These are phyloP conservation scores for Psylliodes chrysocephalus DNA, from an alignment of 2,888 invertebrate species.

Conservation along the genomic window DNA sequence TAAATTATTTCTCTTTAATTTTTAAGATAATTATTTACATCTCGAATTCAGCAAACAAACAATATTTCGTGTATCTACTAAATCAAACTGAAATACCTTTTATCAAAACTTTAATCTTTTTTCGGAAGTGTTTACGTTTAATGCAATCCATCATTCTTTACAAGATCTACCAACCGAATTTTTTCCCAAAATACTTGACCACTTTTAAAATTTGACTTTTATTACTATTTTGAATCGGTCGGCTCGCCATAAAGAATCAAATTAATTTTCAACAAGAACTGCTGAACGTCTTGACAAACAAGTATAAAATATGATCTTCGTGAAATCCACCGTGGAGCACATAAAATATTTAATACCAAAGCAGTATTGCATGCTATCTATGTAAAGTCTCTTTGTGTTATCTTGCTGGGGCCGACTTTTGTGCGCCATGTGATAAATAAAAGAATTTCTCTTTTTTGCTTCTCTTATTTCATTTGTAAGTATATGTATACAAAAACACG, in stretches of 20 bases:
- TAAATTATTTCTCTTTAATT: too few species aligned
- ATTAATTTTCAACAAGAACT: constrained; percentile 61
- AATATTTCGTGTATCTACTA: too few species aligned
- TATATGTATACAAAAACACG: constrained; percentile 35
- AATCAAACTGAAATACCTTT: not conserved
- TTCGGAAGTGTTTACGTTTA: not conserved
- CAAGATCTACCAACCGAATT: not conserved
- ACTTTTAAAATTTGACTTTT: constrained; percentile 38
- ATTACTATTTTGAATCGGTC: constrained; percentile 46
- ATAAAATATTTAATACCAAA: constrained; percentile 49
- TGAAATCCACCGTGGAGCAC: constrained; percentile 55
- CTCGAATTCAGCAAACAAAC: too few species aligned
- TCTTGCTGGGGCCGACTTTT: constrained; percentile 39
- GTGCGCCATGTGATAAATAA: constrained; percentile 43
- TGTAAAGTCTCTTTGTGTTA: constrained; percentile 39
- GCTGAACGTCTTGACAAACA: constrained; percentile 61
- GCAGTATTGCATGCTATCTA: constrained; percentile 42
- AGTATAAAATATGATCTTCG: constrained; percentile 60
- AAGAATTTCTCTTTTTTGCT: constrained; percentile 29
- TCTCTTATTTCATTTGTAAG: constrained; percentile 33
- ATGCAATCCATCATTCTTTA: not conserved
- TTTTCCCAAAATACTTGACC: not conserved
- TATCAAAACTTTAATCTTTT: not conserved
- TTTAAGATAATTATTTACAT: too few species aligned
- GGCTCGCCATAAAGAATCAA: constrained; percentile 53